Evolutionary conservation across 1,140 invertebrate genomes (phyloP).

Genomic region (Paraescarpia echinospica): DNA sequence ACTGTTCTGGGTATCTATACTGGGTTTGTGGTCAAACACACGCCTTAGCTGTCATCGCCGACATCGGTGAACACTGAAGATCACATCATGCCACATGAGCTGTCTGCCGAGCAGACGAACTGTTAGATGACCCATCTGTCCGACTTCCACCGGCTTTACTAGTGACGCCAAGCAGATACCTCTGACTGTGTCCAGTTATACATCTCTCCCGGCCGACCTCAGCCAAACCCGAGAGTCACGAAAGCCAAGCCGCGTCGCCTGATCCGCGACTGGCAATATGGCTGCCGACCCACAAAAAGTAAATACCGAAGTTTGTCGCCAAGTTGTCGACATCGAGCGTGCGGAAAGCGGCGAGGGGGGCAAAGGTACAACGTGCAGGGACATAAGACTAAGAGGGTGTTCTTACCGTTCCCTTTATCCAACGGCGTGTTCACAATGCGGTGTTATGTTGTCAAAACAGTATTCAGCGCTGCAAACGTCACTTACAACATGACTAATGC

Average conservation of each 20-base stretch:
- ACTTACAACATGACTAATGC: not conserved
- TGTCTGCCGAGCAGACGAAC: not conserved
- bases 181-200: not conserved
- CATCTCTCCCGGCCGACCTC: not conserved
- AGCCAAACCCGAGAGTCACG: not conserved
- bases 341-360: not conserved
- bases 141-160: not conserved
- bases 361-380: not conserved
- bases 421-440: not conserved
- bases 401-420: not conserved
- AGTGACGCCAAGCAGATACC: not conserved
- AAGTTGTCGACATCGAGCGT: not conserved
- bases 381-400: not conserved
- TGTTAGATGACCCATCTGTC: not conserved
- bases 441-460: not conserved
- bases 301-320: not conserved
- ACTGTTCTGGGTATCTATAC: no score
- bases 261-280: not conserved
- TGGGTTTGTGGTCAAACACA: not conserved
- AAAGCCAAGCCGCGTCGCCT: not conserved
- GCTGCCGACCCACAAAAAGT: not conserved
- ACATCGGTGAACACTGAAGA: no score
- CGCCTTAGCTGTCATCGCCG: not conserved
- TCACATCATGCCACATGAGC: no score
- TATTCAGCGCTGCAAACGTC: not conserved